Conservation (phyloP, 2,797 vertebrate species). For the Sorex maritimensis region DNA sequence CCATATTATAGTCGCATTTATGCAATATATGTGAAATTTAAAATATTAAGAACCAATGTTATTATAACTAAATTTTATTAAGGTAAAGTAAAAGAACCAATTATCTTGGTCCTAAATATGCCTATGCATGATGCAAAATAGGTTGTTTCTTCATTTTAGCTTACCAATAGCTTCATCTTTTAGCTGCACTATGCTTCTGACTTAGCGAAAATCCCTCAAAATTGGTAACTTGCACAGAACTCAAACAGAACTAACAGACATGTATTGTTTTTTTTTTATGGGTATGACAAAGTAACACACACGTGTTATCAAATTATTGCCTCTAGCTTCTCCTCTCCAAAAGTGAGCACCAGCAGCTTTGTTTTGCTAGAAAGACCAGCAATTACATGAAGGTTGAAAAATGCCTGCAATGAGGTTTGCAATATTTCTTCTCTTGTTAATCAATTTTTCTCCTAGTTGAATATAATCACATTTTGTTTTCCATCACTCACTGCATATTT, state of each 20-base stretch:
- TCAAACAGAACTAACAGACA: not conserved
- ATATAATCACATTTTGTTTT: slow-evolving; percentile 12
- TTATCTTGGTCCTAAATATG: not conserved
- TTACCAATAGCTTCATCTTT: not conserved
- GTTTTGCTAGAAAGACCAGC: not conserved
- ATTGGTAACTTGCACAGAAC: not conserved
- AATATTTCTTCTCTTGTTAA: not conserved
- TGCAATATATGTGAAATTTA: not conserved
- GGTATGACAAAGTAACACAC: not conserved
- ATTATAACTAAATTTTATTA: not conserved
- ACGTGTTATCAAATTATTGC: not conserved
- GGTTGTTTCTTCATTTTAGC: not conserved
- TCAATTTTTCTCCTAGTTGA: not conserved
- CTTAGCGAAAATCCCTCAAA: not conserved
- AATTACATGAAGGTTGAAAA: not conserved
- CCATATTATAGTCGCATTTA: not conserved
- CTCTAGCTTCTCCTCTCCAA: not conserved
- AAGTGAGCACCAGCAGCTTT: not conserved
- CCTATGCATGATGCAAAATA: not conserved
- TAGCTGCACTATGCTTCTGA: not conserved
- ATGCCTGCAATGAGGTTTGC: not conserved
- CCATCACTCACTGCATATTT: not conserved
- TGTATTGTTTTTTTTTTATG: not conserved
- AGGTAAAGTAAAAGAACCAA: slow-evolving; percentile 25
- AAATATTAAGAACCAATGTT: not conserved